Evolutionary conservation across 2,888 invertebrate species (phyloP), one percentile per base, ranked within the genome.

Genomic region (Petrolisthes cinctipes): DNA sequence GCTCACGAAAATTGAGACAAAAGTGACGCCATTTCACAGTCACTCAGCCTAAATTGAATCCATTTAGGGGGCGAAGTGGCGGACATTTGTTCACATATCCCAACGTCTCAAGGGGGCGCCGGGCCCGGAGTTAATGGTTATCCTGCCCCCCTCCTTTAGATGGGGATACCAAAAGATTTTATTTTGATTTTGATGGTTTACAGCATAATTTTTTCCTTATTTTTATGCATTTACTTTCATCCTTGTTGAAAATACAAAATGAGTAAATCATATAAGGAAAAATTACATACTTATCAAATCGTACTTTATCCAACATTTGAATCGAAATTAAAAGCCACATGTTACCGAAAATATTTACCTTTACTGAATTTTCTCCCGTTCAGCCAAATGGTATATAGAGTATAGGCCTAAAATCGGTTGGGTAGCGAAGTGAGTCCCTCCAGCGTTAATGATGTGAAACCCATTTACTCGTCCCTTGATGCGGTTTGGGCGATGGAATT

Each of bases 21-120:
- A 90, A 90, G 90, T 89, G 89, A 83, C 82, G 83, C 90, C 89
- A 90, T 90, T 90, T 89, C 80, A 80, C 85, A 86, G 89, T 86
- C 90, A 90, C 89, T 89, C 86, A 86, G 73, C 86, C 85, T 79
- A 90, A 90, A 90, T 90, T 90, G 90, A 87, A 86, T 86, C 90
- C 90, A 90, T 90, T 90, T 89, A 84, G 83, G 84, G 83, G 88
- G 88, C 82, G 84, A 90, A 90, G 90, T 86, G 89, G 89, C 75
- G 86, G 80, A 83, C 90, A 90, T 90, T 90, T 89, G 89, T 89
- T 83, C 89, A 86, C 89, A 86, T 83, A 86, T 86, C 83, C 83
- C 76, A 66, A 73, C 73, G 89, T 83, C 89, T 88, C 87, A 78
- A 71, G 86, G 86, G 86, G 86, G 86, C 86, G 78, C 78, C 82